Evolutionary conservation across 1,140 invertebrate genomes (phyloP).

Genomic region (Penaeus japonicus): DNA sequence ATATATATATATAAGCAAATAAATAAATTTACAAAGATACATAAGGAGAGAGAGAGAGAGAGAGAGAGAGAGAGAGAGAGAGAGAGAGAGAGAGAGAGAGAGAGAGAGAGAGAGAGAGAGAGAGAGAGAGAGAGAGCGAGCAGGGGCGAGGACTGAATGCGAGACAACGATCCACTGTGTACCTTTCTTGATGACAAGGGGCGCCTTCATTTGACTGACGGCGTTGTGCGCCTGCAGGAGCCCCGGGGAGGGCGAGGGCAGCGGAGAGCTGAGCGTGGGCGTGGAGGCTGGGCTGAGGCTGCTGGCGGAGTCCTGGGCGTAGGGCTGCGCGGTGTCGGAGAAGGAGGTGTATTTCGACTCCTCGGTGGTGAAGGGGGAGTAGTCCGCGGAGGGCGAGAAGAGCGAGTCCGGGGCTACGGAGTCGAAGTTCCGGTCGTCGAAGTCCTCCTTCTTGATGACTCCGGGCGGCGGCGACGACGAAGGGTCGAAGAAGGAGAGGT

Average conservation of each 20-base stretch:
- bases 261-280: conserved; percentile 33
- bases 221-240: conserved; percentile 21
- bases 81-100: no score
- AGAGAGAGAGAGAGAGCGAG: not conserved
- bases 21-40: no score
- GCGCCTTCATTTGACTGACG: conserved; percentile 45
- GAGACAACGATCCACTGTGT: not conserved
- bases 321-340: conserved; percentile 70
- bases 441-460: conserved; percentile 69
- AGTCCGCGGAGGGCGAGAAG: conserved; percentile 52
- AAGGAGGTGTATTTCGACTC: conserved; percentile 71
- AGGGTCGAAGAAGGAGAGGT: conserved; percentile 80
- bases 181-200: conserved; percentile 57
- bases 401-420: conserved; percentile 44
- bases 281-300: conserved; percentile 23
- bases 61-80: no score
- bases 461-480: conserved; percentile 57
- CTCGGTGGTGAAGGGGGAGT: conserved; percentile 59
- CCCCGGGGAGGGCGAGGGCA: conserved; percentile 23
- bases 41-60: no score
- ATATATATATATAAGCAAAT: no score
- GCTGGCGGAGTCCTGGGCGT: conserved; percentile 61
- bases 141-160: no score
- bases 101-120: not conserved
- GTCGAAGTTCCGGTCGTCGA: conserved; percentile 67